Evolutionary conservation across 35 echinoderm and acorn worm genomes (phyloP).

Genomic region (Amphiura filiformis): DNA sequence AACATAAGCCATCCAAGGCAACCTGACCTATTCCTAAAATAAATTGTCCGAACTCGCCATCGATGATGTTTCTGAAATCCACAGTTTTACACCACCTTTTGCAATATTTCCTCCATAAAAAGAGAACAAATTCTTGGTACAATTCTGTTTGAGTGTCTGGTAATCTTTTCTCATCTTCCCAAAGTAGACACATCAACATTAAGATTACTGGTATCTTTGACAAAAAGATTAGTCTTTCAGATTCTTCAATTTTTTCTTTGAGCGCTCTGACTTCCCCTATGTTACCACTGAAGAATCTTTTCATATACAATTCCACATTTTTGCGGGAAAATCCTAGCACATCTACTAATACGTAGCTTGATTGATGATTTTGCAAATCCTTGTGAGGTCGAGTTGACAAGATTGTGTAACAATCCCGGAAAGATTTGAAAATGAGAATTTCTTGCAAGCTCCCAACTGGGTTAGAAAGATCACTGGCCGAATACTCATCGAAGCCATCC

Average conservation of each 20-base stretch:
- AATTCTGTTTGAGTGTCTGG: constrained; percentile 1
- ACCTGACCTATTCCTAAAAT: neutral
- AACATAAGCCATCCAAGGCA: neutral
- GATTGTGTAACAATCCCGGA: neutral
- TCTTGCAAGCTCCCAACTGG: neutral
- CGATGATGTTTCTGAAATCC: neutral
- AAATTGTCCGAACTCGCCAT: neutral
- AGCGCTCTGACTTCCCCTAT: neutral
- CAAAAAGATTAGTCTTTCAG: neutral
- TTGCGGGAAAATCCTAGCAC: neutral
- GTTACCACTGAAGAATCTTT: neutral
- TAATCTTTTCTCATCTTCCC: neutral
- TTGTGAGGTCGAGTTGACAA: neutral
- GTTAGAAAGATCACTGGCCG: neutral
- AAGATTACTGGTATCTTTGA: neutral
- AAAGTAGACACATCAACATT: constrained; percentile 4
- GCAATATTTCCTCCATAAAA: neutral
- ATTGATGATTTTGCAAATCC: neutral
- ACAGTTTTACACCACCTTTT: neutral
- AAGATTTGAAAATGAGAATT: neutral
- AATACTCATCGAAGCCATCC: constrained; percentile 18
- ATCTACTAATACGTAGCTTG: neutral
- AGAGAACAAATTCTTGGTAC: neutral
- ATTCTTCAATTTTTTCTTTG: too few relatives aligned
- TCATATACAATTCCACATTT: neutral